Conservation (phyloP, 2,888 invertebrate genomes). For the Kryphioiulus occultus region DNA sequence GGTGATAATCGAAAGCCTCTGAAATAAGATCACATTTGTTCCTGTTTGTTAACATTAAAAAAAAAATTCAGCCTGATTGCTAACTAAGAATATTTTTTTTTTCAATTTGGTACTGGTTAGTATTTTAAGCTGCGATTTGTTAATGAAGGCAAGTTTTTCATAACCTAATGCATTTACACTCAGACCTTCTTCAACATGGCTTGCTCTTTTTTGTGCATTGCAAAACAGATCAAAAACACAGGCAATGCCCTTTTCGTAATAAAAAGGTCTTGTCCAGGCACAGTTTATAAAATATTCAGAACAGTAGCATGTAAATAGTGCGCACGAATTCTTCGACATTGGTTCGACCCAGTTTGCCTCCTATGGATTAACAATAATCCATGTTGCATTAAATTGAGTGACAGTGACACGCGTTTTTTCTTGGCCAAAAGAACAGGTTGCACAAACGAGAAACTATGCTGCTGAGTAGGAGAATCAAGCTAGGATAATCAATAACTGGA, state of each 20-base stretch:
- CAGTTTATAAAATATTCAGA: background rate
- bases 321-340: background rate
- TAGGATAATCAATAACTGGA: background rate
- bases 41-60: no score
- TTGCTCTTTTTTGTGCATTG: no score
- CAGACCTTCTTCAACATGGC: no score
- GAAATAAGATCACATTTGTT: background rate
- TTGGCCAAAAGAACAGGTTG: background rate
- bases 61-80: no score
- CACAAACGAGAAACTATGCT: background rate
- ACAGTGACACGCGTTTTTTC: background rate
- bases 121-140: no score
- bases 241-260: conserved; percentile 8
- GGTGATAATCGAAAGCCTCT: background rate
- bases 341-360: background rate
- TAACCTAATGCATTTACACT: background rate
- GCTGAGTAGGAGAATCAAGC: background rate
- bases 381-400: background rate
- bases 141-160: background rate
- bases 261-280: background rate
- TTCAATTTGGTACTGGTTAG: no score
- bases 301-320: background rate
- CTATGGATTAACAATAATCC: conserved; percentile 26
- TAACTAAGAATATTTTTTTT: no score
- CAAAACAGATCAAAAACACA: background rate